Base-by-base conservation (phyloP, 2,888 invertebrate genomes). In the Chydorus sphaericus region DNA sequence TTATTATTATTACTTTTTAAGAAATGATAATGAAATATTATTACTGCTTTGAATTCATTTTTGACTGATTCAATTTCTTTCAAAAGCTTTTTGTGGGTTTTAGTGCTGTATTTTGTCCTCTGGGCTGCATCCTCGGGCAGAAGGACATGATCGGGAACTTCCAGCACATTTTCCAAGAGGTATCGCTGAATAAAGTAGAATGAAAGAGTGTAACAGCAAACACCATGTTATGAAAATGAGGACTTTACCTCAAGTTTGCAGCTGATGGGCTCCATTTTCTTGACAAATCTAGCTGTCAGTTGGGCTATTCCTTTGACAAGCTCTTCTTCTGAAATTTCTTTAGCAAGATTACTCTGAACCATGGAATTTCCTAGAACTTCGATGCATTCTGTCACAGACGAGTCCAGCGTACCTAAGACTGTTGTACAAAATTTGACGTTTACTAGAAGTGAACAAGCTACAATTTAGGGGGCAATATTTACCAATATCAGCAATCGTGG, bases 61-160 rank as follows among this genome's bases (percentile, higher is more conserved):
- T 38, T 37, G 37, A 37, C 11, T 14, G 20, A 23, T 16, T 37
- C 28, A 4, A 53, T 53, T 53, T 53, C 53, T 37, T 23, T 28
- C 28, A 38, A 20, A 4, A 53, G 14, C 14, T 28, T 28, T 4
- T 53, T 23, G 36, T 28, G 36, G 6, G 18, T 38, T 23, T 33
- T 38, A 3, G 7, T 29, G 16, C 26, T 38, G 26, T 38, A 36
- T 28, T 38, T 36, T 20, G 20, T 38, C 16, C 28, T 23, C n/a
- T 53, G 53, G 3, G 38, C 37, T 37, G n/a, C 23, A 53, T 53
- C 53, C 38, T 53, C 53, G 8, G 53, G 53, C 2, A 53, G 36
- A 8, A 53, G 38, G 23, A 53, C 53, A 36, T 53, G 53, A 11
- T 38, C 53, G n/a, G 53, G 53, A 26, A 53, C 53, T 16, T 38